Conservation (phyloP, 2,888 invertebrate species). For the Xestia ashworthii region DNA sequence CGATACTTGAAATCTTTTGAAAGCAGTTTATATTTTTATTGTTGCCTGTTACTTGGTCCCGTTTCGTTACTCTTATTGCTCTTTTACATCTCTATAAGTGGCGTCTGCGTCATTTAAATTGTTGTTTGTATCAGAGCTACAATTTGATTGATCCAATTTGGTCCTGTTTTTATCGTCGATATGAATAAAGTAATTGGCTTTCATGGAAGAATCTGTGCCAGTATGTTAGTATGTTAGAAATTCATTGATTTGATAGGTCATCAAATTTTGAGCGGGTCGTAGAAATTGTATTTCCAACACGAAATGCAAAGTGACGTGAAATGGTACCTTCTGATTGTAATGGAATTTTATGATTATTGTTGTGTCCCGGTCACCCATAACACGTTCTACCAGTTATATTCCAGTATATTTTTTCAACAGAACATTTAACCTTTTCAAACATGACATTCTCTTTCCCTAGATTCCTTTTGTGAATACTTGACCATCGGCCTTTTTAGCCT, state of each 20-base stretch:
- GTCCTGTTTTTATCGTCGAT: constrained; percentile 18
- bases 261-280: constrained; percentile 19
- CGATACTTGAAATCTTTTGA: constrained; percentile 57
- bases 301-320: constrained; percentile 22
- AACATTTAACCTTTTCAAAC: constrained; percentile 53
- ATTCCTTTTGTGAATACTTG: constrained; percentile 38
- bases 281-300: neutral
- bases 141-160: constrained; percentile 32
- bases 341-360: constrained; percentile 17
- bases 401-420: constrained; percentile 31
- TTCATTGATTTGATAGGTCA: constrained; percentile 16
- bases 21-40: constrained; percentile 45
- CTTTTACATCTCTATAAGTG: constrained; percentile 23
- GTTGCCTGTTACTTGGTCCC: constrained; percentile 38
- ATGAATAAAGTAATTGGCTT: constrained; percentile 33
- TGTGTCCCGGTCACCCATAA: constrained; percentile 5
- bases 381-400: constrained; percentile 45
- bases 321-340: constrained; percentile 1
- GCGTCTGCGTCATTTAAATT: constrained; percentile 36
- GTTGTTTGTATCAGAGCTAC: constrained; percentile 24
- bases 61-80: constrained; percentile 33
- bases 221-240: neutral
- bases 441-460: constrained; percentile 49
- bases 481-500: constrained; percentile 33
- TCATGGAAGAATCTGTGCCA: constrained; percentile 28